Percentiles rank a stretch among this genome's conserved stretches.
phyloP scores from a whole-genome alignment of 2,113 vertebrate species.

The Burhinus oedicnemus region DNA sequence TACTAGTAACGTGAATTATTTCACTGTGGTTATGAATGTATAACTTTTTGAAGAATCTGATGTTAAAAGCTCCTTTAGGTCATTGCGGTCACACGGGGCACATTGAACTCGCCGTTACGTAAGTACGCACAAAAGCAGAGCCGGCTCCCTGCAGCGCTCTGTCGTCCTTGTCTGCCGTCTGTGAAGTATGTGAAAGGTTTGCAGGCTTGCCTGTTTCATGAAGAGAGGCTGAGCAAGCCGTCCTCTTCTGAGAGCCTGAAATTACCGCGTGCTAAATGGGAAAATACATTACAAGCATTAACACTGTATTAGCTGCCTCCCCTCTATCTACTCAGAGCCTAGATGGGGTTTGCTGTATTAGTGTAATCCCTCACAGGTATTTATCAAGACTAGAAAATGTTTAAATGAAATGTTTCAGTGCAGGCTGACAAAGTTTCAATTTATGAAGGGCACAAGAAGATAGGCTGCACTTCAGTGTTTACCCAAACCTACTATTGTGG shows the following conservation, averaged over 20 bases:
- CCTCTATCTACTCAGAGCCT: background rate
- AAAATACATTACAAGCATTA: background rate
- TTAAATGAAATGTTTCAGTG: constrained; percentile 41
- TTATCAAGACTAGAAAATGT: constrained; percentile 5
- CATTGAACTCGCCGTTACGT: background rate
- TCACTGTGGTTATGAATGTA: background rate
- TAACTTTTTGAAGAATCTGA: background rate
- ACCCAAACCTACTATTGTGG: constrained; percentile 18
- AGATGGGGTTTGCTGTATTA: background rate
- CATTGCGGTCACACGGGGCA: background rate
- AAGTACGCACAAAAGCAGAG: background rate
- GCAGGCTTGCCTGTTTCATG: background rate
- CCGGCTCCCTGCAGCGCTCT: background rate
- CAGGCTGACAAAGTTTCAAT: constrained; percentile 28
- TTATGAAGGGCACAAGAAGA: constrained; percentile 2
- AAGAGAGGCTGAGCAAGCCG: background rate
- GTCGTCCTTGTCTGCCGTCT: background rate
- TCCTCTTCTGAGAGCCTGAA: background rate
- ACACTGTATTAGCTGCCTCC: background rate
- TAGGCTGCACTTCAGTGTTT: background rate
- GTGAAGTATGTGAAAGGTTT: background rate
- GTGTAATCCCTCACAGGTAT: background rate
- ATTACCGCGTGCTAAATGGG: background rate
- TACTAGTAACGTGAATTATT: background rate
- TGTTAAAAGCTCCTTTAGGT: constrained; percentile 35